Evolutionary conservation across 2,797 vertebrate genomes (phyloP).

Genomic region (Simalia tracyae): DNA sequence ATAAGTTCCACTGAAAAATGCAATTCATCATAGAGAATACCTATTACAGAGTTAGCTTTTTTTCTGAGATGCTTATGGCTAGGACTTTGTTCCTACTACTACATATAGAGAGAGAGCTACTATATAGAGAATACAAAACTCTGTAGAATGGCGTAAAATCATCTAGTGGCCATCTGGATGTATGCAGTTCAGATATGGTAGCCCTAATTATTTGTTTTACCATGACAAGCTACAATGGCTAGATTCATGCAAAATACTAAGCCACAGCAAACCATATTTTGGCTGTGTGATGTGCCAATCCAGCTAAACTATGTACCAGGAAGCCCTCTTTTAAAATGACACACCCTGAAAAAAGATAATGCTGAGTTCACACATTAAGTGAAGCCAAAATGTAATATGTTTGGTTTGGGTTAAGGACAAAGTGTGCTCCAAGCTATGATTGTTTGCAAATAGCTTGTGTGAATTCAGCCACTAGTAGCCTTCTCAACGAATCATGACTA

Average conservation of each 20-base stretch:
- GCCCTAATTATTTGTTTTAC: neutral
- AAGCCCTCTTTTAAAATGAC: neutral
- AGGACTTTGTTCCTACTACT: neutral
- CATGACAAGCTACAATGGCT: neutral
- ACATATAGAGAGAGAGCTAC: neutral
- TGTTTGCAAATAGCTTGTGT: neutral
- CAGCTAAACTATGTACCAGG: neutral
- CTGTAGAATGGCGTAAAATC: neutral
- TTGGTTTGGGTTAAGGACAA: neutral
- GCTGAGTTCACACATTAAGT: neutral
- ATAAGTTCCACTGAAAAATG: neutral
- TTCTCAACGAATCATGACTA: neutral
- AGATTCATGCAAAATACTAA: neutral
- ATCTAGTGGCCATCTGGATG: neutral
- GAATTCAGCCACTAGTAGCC: neutral
- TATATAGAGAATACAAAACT: neutral
- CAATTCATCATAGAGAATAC: neutral
- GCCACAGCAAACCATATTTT: neutral
- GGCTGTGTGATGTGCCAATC: neutral
- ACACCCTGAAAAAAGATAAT: neutral
- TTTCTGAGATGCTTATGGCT: neutral
- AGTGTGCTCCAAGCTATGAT: neutral
- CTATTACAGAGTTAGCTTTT: neutral
- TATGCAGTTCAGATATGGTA: neutral
- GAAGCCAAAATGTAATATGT: neutral